phyloP scores from a whole-genome alignment of 2,888 invertebrate species.

The Marasmarcha lunaedactyla region DNA sequence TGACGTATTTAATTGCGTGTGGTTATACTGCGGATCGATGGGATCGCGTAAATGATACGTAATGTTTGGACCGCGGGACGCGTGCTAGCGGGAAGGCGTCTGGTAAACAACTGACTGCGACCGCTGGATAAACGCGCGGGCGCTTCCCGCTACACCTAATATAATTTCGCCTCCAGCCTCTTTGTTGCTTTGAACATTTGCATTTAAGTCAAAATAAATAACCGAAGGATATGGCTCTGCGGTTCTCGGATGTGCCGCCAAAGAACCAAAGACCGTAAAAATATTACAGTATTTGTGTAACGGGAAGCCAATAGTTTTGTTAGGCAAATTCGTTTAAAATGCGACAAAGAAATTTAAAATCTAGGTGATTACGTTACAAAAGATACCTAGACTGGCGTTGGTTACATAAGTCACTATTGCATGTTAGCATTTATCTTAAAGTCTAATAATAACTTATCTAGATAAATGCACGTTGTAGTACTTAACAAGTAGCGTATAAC shows the following conservation, averaged over 20 bases:
- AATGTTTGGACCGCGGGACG: slow-evolving; percentile 13
- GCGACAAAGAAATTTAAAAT: no score
- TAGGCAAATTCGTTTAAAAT: no score
- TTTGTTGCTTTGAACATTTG: slow-evolving; percentile 1
- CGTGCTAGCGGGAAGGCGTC: slow-evolving; percentile 38
- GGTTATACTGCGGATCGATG: slow-evolving; percentile 1
- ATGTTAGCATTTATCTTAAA: no score
- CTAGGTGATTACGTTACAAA: no score
- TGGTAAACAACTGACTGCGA: slow-evolving; percentile 37
- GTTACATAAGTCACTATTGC: no score
- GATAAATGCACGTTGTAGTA: no score
- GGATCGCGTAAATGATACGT: background rate
- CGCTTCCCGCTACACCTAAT: slow-evolving; percentile 29
- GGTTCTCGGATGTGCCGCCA: background rate
- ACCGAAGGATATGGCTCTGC: slow-evolving; percentile 14
- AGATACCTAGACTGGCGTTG: no score
- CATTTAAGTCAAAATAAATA: slow-evolving; percentile 16
- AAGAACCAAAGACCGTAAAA: no score
- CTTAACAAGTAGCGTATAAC: no score
- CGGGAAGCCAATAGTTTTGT: no score
- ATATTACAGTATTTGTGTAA: no score
- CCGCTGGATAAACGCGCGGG: slow-evolving; percentile 1
- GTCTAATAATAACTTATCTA: no score
- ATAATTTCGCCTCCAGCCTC: slow-evolving; percentile 32
- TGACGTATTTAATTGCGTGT: background rate